Evolutionary conservation across 2,797 vertebrate genomes (phyloP).

Genomic region (Mustela erminea): DNA sequence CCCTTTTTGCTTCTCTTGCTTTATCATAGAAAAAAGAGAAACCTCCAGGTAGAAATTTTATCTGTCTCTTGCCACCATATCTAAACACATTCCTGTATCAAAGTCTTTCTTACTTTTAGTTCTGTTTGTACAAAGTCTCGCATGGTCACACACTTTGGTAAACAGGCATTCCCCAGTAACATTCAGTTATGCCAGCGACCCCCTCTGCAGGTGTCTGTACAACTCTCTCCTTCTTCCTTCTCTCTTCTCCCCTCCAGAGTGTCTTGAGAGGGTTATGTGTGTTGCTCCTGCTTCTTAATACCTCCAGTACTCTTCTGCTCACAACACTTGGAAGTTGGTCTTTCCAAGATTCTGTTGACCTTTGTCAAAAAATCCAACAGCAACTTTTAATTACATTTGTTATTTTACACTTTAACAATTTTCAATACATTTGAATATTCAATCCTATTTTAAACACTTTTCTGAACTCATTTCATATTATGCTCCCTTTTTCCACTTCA

Average conservation of each 20-base stretch:
- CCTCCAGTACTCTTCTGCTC: background rate
- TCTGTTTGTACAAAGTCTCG: background rate
- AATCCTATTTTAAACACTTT: background rate
- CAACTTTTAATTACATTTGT: background rate
- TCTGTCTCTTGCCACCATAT: background rate
- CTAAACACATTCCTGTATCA: background rate
- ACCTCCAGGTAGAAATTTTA: background rate
- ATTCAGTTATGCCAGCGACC: background rate
- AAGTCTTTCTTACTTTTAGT: background rate
- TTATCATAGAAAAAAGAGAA: background rate
- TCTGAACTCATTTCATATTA: background rate
- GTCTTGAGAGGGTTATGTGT: background rate
- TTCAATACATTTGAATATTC: background rate
- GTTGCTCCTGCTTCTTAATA: background rate
- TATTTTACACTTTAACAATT: background rate
- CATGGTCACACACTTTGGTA: background rate
- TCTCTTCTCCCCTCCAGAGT: background rate
- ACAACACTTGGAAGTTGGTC: background rate
- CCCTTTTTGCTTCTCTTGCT: background rate
- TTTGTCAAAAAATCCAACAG: background rate
- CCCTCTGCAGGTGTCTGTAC: too few species aligned
- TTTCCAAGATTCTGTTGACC: background rate
- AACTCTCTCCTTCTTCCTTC: background rate
- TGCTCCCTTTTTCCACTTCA: background rate
- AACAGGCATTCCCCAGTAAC: background rate